Evolutionary conservation across 2,113 vertebrate species (phyloP), one percentile per base, ranked within the genome.

Genomic region (Talpa occidentalis): DNA sequence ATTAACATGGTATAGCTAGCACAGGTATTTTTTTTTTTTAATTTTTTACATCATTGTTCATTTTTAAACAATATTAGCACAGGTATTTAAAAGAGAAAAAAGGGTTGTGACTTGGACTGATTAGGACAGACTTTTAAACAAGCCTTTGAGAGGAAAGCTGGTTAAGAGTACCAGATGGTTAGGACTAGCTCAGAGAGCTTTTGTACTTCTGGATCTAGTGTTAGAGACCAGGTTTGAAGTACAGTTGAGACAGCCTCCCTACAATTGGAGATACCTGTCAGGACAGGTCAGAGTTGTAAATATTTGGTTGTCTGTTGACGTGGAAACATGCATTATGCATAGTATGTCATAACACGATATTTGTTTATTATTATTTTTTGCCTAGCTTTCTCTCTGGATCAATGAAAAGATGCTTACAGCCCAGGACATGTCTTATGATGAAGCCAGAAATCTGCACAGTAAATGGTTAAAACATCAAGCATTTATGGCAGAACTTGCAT

Each of bases 371-470:
- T 52, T 52, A 17, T 56, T 37, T 44, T 89, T 59, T 95, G 96
- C 70, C 54, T 97, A 99, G 99, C 98, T 99, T 78, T 99, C 99
- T 2, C 98, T 99, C 80, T 99, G 99, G 99, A 99, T 99, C 98
- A 99, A 99, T 79, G 99, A 99, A 97, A 99, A 99, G 98, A 99
- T 99, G 99, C 98, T 99, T 86, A 99, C 99, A 0, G 99, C 99
- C 37, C 99, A 99, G 98, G 99, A 99, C 98, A 99, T 99, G 99
- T 98, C 99, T 14, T 99, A 99, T 0, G 99, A 99, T 1, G 99
- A 99, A 98, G 99, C 99, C n/a, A 98, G 99, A 90, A 99, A 99
- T 98, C 98, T 99, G 15, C 99, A 99, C 73, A 99, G 99, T 98
- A 99, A 99, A 96, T 99, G 99, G 99, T 98, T 99, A 82, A 99